Conservation (phyloP, 2,797 vertebrate species). For the Helarctos malayanus region DNA sequence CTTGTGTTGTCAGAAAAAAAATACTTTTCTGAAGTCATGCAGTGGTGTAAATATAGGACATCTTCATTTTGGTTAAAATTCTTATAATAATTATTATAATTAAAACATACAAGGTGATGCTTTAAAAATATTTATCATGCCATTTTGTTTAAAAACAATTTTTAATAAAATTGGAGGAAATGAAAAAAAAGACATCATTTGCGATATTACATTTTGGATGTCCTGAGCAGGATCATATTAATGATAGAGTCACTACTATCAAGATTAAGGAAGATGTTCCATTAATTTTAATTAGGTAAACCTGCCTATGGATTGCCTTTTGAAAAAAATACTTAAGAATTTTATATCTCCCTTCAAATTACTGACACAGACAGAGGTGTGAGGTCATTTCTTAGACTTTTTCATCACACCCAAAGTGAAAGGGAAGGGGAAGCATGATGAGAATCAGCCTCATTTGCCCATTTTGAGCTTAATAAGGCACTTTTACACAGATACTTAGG, state of each 20-base stretch:
- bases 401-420: constrained; percentile 75
- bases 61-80: background rate
- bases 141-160: constrained; percentile 39
- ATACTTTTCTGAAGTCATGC: background rate
- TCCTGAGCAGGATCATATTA: background rate
- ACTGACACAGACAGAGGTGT: constrained; percentile 81
- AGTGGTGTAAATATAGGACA: background rate
- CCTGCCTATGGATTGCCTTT: constrained; percentile 17
- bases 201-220: background rate
- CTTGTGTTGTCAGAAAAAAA: background rate
- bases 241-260: background rate
- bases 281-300: constrained; percentile 68
- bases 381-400: constrained; percentile 80
- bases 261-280: constrained; percentile 15
- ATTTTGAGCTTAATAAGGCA: constrained; percentile 83
- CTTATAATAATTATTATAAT: background rate
- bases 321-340: constrained; percentile 55
- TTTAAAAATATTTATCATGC: background rate
- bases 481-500: constrained; percentile 73
- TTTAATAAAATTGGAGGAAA: constrained; percentile 12
- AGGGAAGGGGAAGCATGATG: constrained; percentile 66
- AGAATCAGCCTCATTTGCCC: constrained; percentile 84
- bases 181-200: background rate
- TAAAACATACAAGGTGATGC: background rate
- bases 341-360: constrained; percentile 68